Conservation (phyloP, 2,113 vertebrate genomes). For the Mobula hypostoma region DNA sequence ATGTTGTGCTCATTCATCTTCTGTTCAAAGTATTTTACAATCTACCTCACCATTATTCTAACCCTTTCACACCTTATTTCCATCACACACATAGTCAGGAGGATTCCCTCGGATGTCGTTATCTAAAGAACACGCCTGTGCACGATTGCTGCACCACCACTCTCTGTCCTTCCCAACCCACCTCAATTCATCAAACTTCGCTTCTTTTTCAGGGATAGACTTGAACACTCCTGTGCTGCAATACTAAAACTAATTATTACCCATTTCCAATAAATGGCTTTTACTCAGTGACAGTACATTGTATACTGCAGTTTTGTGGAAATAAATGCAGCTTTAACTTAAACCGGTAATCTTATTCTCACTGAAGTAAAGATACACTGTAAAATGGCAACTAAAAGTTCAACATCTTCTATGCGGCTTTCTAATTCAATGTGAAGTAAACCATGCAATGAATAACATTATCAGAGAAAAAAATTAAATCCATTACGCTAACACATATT, state of each 20-base stretch:
- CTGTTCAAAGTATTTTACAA: slow-evolving; percentile 64
- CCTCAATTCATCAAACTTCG: slow-evolving; percentile 5
- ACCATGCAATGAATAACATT: neutral
- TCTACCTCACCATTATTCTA: slow-evolving; percentile 72
- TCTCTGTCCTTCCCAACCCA: neutral
- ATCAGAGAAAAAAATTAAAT: neutral
- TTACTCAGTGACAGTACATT: neutral
- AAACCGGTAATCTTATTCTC: neutral
- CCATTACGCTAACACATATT: neutral
- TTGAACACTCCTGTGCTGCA: neutral
- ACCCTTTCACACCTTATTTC: slow-evolving; percentile 73
- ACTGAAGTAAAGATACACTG: neutral
- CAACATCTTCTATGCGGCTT: neutral
- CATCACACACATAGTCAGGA: slow-evolving; percentile 61
- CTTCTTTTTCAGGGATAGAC: neutral
- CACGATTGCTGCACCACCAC: neutral
- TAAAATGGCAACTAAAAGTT: neutral
- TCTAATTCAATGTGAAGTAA: neutral
- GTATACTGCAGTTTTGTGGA: neutral
- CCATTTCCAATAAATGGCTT: neutral
- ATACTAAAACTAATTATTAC: neutral
- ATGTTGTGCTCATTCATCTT: slow-evolving; percentile 73
- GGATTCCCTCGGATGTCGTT: slow-evolving; percentile 63
- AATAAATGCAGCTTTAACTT: neutral
- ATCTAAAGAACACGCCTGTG: slow-evolving; percentile 49